Conservation (phyloP, 1,140 invertebrate genomes). For the Drosophila malerkotliana region DNA sequence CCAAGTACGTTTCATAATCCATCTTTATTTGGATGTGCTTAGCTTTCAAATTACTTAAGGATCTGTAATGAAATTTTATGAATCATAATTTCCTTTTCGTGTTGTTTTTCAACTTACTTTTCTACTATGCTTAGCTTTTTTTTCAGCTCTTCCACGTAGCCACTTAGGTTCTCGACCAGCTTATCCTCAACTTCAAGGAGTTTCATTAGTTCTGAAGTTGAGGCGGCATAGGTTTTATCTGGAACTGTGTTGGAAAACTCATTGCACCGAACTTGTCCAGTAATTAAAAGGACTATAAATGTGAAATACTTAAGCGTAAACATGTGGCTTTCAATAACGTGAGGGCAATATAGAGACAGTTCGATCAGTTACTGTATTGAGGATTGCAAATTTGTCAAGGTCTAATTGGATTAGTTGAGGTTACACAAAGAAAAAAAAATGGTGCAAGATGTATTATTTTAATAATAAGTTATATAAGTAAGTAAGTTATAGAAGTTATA, state of each 20-base stretch:
- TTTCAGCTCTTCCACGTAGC: conserved; percentile 18
- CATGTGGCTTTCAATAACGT: conserved; percentile 3
- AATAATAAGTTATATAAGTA: not conserved
- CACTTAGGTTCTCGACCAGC: conserved; percentile 17
- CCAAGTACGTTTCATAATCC: conserved; percentile 27
- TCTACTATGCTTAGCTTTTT: conserved; percentile 14
- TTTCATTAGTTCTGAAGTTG: conserved; percentile 10
- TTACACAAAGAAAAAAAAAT: not conserved
- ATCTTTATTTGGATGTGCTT: not conserved
- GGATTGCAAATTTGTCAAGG: not conserved
- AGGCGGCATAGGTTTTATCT: conserved; percentile 6
- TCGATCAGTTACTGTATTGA: not conserved
- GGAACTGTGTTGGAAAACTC: not conserved
- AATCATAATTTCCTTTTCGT: not conserved
- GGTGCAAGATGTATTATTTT: not conserved
- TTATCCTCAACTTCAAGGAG: conserved; percentile 27
- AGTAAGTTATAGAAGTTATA: not conserved
- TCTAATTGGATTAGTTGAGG: not conserved
- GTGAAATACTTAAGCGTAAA: not conserved
- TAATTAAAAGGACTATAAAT: not conserved
- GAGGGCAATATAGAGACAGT: not conserved
- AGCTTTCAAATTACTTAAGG: not conserved
- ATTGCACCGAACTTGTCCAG: not conserved
- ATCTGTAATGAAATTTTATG: not conserved
- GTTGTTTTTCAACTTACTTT: conserved; percentile 1